phyloP scores from a whole-genome alignment of 2,888 invertebrate genomes.

The Plusia festucae region DNA sequence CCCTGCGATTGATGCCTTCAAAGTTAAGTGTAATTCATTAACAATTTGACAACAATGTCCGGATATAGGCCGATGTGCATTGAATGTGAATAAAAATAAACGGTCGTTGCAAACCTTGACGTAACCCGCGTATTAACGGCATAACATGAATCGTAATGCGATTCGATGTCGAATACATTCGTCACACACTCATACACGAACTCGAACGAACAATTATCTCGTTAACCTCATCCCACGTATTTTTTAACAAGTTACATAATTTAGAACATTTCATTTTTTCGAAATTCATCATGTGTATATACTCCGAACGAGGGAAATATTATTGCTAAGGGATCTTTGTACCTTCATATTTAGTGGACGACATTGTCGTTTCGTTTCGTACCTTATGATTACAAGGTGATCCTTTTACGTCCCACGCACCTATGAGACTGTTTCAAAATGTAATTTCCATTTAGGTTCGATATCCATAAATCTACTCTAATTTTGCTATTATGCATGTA shows the following conservation, averaged over 20 bases:
- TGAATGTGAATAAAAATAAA: slow-evolving; percentile 55
- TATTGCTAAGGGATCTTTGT: not conserved
- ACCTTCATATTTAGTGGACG: not conserved
- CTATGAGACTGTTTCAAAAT: not conserved
- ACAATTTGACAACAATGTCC: slow-evolving; percentile 58
- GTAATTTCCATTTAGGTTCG: not conserved
- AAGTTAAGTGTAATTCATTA: slow-evolving; percentile 39
- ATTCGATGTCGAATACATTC: slow-evolving; percentile 47
- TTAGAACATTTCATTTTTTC: slow-evolving; percentile 38
- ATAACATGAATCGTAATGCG: slow-evolving; percentile 54
- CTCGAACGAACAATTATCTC: slow-evolving; percentile 42
- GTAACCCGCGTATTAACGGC: slow-evolving; percentile 58
- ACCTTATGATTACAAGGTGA: not conserved
- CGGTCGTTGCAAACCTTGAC: slow-evolving; percentile 54
- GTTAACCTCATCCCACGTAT: slow-evolving; percentile 46
- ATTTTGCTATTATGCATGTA: not conserved
- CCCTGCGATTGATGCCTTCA: not conserved
- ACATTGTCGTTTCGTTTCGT: not conserved
- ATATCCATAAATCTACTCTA: too few species aligned
- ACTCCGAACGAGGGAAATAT: not conserved
- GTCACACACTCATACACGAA: slow-evolving; percentile 34
- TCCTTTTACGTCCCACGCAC: too few species aligned
- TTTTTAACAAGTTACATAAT: slow-evolving; percentile 45
- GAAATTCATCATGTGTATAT: slow-evolving; percentile 29
- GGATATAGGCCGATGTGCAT: slow-evolving; percentile 53